Evolutionary conservation across 2,797 vertebrate genomes (phyloP).

Genomic region (Falco novaeseelandiae): DNA sequence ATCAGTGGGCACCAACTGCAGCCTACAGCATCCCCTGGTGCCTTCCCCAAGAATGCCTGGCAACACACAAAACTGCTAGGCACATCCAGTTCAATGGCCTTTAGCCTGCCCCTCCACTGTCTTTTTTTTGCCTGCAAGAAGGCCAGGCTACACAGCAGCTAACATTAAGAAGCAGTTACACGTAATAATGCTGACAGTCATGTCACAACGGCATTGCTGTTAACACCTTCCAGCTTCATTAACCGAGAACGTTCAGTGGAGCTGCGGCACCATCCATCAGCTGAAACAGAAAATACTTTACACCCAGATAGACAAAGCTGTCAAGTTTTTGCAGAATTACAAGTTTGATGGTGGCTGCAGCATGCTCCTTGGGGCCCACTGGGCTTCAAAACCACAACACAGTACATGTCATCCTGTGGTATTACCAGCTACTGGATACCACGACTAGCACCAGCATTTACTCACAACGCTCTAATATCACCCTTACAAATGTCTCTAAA

Average conservation of each 20-base stretch:
- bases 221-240: not conserved
- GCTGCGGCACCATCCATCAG: not conserved
- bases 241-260: not conserved
- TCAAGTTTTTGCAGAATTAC: fast-evolving
- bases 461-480: not conserved
- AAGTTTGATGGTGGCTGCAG: not conserved
- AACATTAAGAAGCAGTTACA: not conserved
- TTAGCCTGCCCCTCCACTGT: not conserved
- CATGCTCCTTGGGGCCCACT: not conserved
- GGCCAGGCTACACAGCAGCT: not conserved
- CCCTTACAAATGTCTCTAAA: not conserved
- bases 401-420: not conserved
- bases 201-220: fast-evolving
- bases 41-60: not conserved
- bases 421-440: not conserved
- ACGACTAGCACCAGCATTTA: not conserved
- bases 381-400: not conserved
- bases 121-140: not conserved
- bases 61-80: not conserved
- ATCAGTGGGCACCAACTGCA: not conserved
- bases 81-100: not conserved
- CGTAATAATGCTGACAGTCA: not conserved
- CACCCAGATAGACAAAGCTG: not conserved
- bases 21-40: not conserved
- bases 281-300: not conserved